Evolutionary conservation across 2,113 vertebrate genomes (phyloP).

Genomic region (Ariopsis seemanni): DNA sequence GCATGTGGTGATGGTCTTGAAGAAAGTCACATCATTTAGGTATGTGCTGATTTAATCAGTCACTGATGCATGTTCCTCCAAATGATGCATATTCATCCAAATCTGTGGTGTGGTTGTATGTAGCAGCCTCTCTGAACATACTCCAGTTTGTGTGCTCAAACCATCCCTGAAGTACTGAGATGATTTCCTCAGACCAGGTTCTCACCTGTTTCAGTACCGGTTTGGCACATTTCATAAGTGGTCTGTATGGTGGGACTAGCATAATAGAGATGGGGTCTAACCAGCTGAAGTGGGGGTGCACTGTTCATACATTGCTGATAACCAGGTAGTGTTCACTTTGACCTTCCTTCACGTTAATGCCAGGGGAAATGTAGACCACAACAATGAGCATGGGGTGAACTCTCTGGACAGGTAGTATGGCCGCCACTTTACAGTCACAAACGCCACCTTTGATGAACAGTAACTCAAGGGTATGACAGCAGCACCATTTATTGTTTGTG

Average conservation of each 20-base stretch:
- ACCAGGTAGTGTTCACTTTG: too few species aligned
- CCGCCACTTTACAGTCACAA: background rate
- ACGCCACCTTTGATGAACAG: background rate
- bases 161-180: background rate
- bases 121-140: background rate
- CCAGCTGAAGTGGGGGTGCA: background rate
- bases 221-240: background rate
- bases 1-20: too few species aligned
- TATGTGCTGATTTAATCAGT: too few species aligned
- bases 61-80: too few species aligned
- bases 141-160: background rate
- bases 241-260: background rate
- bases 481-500: background rate
- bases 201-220: background rate
- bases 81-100: too few species aligned
- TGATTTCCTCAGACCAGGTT: background rate
- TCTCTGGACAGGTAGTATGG: background rate
- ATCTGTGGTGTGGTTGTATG: background rate
- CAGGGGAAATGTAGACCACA: background rate
- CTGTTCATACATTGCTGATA: background rate
- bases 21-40: too few species aligned
- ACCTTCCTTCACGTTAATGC: too few species aligned
- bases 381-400: background rate
- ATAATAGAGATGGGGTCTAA: background rate
- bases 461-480: background rate